A percentile compares a stretch with the other conserved stretches of the same genome.
Conservation (phyloP, 2,113 vertebrate species). For the Pelecanus crispus region DNA sequence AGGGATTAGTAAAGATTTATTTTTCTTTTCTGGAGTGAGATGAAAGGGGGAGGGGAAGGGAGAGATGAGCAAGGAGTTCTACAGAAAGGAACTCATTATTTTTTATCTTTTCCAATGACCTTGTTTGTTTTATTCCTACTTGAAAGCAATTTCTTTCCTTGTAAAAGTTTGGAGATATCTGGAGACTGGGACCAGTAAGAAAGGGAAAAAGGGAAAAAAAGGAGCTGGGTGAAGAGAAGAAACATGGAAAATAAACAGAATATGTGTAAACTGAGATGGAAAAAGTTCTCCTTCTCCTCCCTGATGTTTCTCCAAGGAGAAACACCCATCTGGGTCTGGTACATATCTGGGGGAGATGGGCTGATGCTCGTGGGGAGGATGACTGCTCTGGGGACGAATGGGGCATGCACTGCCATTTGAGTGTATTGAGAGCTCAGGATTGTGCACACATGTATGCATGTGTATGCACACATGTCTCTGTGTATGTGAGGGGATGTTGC, state of each 20-base stretch:
- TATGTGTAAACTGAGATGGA: not conserved
- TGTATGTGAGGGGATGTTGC: not conserved
- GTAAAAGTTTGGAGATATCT: slow-evolving; percentile 9
- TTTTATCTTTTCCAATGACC: slow-evolving; percentile 69
- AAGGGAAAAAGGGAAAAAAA: not conserved
- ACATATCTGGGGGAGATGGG: not conserved
- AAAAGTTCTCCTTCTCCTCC: not conserved
- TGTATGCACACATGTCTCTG: accelerated
- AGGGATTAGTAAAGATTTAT: slow-evolving; percentile 65
- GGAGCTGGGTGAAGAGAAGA: not conserved
- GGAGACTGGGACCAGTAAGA: not conserved
- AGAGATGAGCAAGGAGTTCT: not conserved
- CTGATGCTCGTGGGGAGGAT: too few species aligned
- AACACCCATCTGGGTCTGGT: accelerated
- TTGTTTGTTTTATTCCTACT: slow-evolving; percentile 63
- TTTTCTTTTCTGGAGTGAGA: slow-evolving; percentile 61
- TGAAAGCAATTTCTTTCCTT: slow-evolving; percentile 33
- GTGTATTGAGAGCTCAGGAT: not conserved
- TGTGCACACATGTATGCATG: not conserved
- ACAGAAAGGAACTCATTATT: slow-evolving; percentile 61
- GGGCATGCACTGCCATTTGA: not conserved
- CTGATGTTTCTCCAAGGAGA: not conserved
- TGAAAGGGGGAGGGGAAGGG: slow-evolving; percentile 37
- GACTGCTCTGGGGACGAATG: not conserved
- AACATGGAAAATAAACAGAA: not conserved